phyloP scores from a whole-genome alignment of 1,140 invertebrate species.

The Leucophenga varia region DNA sequence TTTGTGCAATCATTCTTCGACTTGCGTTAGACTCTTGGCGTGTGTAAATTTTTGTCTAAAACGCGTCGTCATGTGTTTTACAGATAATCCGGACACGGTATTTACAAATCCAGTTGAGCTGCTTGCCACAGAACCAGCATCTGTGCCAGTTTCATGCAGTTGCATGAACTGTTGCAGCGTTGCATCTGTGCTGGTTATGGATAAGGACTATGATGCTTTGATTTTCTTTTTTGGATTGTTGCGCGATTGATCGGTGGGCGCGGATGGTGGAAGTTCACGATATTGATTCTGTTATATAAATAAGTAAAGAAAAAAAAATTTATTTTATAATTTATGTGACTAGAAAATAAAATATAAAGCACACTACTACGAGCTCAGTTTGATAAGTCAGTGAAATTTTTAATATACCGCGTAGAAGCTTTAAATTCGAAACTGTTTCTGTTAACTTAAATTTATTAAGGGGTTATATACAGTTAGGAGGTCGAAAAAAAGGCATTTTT shows the following conservation, averaged over 20 bases:
- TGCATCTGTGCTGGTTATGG: conserved; percentile 37
- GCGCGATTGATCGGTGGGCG: conserved; percentile 56
- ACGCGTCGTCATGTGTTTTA: conserved; percentile 33
- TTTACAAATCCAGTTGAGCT: conserved; percentile 25
- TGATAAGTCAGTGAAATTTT: too few relatives aligned
- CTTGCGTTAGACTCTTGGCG: conserved; percentile 43
- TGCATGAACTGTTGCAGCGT: conserved; percentile 21
- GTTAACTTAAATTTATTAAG: too few relatives aligned
- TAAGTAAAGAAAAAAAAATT: conserved; percentile 7
- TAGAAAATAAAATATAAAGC: background rate
- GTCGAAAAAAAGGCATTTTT: too few relatives aligned
- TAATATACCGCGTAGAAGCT: too few relatives aligned
- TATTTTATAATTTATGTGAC: background rate
- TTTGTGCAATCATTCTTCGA: conserved; percentile 18
- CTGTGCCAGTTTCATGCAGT: background rate
- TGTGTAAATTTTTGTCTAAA: conserved; percentile 47
- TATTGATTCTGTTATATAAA: conserved; percentile 63
- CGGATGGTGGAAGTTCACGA: conserved; percentile 61
- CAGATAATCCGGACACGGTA: conserved; percentile 3
- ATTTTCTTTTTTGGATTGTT: conserved; percentile 62
- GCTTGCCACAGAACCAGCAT: background rate
- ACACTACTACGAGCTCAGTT: too few relatives aligned
- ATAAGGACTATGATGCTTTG: conserved; percentile 60
- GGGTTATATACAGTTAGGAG: too few relatives aligned
- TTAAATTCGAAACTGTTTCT: too few relatives aligned